phyloP scores from a whole-genome alignment of 2,113 vertebrate genomes.

The Hippoglossus stenolepis region DNA sequence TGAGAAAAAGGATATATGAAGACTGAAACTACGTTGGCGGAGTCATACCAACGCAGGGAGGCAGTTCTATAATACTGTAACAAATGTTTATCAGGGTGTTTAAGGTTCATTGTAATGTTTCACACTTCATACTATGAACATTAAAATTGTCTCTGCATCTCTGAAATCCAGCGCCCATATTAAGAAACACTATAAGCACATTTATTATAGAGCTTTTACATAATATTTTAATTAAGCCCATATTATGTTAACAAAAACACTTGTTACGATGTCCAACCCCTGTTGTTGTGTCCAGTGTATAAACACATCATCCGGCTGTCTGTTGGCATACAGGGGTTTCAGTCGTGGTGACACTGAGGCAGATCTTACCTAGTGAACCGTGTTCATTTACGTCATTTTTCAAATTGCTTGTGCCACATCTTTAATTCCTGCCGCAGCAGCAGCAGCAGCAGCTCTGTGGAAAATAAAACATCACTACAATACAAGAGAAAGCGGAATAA shows the following conservation, averaged over 20 bases:
- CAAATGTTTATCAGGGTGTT: too few relatives aligned
- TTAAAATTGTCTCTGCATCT: too few relatives aligned
- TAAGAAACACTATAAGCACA: too few relatives aligned
- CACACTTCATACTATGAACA: too few relatives aligned
- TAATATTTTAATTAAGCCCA: neutral
- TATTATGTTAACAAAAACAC: neutral
- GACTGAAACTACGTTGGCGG: too few relatives aligned
- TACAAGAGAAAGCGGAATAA: conserved; percentile 59
- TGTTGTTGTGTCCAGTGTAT: too few relatives aligned
- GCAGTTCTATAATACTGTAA: too few relatives aligned
- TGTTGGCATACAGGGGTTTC: neutral
- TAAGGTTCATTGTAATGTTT: too few relatives aligned
- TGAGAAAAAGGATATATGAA: too few relatives aligned
- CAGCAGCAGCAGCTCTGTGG: neutral
- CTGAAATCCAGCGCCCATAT: too few relatives aligned
- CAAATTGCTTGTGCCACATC: conserved; percentile 1
- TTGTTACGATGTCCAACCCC: neutral
- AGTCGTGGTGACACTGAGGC: neutral
- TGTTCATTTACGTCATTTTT: neutral
- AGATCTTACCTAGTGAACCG: neutral
- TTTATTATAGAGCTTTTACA: neutral
- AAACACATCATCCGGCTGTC: neutral
- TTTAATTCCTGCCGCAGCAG: neutral
- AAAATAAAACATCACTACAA: neutral
- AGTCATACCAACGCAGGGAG: too few relatives aligned